phyloP scores from a whole-genome alignment of 2,797 vertebrate species.

The Myotis findleyi region DNA sequence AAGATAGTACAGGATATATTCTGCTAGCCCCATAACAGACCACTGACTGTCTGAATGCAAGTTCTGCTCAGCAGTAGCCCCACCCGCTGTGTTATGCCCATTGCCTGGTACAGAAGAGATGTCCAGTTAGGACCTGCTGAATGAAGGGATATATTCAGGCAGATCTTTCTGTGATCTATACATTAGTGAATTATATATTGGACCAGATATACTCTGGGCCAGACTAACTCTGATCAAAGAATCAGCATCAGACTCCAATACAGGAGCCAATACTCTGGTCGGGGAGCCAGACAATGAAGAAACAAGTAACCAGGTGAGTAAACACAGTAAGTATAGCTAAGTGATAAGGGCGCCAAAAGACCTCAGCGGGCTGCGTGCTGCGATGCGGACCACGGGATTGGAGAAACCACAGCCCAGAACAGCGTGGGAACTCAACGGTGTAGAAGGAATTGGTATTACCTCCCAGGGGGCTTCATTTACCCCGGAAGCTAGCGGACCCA shows the following conservation, averaged over 20 bases:
- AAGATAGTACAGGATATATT: neutral
- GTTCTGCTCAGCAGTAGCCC: neutral
- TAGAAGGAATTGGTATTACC: neutral
- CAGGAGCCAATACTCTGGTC: neutral
- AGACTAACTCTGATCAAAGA: constrained; percentile 34
- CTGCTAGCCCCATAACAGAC: neutral
- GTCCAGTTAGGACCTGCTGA: neutral
- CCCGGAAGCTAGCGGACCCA: neutral
- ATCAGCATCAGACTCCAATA: neutral
- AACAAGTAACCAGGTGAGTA: neutral
- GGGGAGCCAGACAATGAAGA: neutral
- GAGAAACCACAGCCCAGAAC: neutral
- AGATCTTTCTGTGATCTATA: neutral
- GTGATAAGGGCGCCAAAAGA: neutral
- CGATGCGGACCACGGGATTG: neutral
- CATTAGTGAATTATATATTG: neutral
- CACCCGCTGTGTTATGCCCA: neutral
- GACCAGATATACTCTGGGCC: neutral
- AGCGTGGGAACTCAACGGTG: neutral
- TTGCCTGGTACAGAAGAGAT: neutral
- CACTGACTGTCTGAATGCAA: neutral
- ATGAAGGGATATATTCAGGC: neutral
- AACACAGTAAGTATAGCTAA: neutral
- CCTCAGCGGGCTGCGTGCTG: too few species aligned
- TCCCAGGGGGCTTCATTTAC: neutral